phyloP scores from a whole-genome alignment of 1,140 invertebrate species.

The Zaprionus camerounensis region DNA sequence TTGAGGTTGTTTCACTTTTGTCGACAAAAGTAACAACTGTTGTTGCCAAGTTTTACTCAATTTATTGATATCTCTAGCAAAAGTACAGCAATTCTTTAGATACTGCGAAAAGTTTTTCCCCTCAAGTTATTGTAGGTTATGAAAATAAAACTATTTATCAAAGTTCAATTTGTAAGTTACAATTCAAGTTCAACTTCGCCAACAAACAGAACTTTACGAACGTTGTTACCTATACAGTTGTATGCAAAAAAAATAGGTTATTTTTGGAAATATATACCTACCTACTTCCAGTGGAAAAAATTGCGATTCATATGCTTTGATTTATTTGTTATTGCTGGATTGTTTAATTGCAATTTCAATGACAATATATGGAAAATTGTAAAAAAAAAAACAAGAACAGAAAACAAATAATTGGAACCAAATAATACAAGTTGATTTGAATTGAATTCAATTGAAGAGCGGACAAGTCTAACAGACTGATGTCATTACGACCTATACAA shows the following conservation, averaged over 20 bases:
- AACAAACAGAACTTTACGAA: neutral
- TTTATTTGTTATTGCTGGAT: conserved; percentile 26
- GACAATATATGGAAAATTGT: conserved; percentile 65
- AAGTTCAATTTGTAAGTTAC: neutral
- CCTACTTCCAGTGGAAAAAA: conserved; percentile 38
- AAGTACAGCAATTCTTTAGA: neutral
- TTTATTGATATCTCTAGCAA: conserved; percentile 12
- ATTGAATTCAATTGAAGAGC: conserved; percentile 65
- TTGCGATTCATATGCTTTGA: conserved; percentile 44
- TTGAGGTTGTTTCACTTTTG: conserved; percentile 20
- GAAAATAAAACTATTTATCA: neutral
- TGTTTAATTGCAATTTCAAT: conserved; percentile 47
- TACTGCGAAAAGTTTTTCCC: neutral
- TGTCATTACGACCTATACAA: conserved; percentile 60
- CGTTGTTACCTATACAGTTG: neutral
- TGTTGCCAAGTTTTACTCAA: conserved; percentile 14
- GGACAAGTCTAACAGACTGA: conserved; percentile 58
- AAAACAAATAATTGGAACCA: conserved; percentile 24
- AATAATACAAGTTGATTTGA: conserved; percentile 52
- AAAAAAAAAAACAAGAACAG: conserved; percentile 29
- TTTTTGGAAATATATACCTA: neutral
- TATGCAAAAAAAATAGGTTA: neutral
- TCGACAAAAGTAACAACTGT: conserved; percentile 2
- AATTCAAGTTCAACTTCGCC: neutral
- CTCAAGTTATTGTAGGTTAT: neutral